phyloP scores from a whole-genome alignment of 2,113 vertebrate genomes.

The Oxyura jamaicensis region DNA sequence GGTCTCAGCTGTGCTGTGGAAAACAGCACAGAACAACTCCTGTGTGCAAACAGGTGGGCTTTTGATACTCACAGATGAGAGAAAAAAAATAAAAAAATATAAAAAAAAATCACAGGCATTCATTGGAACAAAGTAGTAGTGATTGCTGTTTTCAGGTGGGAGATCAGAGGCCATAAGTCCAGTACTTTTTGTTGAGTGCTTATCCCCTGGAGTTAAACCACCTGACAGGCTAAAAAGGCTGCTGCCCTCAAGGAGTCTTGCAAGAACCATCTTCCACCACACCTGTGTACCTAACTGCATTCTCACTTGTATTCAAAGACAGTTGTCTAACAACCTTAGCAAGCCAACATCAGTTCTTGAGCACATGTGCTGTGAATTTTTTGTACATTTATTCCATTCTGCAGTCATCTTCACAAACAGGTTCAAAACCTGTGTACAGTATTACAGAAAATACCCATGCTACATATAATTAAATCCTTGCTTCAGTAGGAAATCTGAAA shows the following conservation, averaged over 20 bases:
- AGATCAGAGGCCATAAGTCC: not conserved
- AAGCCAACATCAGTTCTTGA: not conserved
- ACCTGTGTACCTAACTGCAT: not conserved
- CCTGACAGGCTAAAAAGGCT: not conserved
- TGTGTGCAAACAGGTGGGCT: not conserved
- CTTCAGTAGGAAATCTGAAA: not conserved
- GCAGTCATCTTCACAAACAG: not conserved
- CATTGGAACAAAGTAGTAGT: not conserved
- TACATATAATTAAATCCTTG: not conserved
- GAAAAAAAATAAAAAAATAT: not conserved
- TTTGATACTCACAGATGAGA: not conserved
- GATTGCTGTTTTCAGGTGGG: not conserved
- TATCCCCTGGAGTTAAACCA: not conserved
- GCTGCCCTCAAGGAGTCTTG: not conserved
- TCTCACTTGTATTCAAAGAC: not conserved
- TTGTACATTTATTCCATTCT: not conserved
- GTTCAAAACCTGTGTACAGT: not conserved
- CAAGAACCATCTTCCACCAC: not conserved
- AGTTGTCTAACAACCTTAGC: not conserved
- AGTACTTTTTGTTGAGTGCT: not conserved
- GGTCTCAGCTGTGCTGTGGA: not conserved
- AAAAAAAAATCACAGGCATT: not conserved
- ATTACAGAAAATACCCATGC: not conserved
- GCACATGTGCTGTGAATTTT: not conserved
- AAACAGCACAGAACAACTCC: not conserved